Percentiles rank a stretch among this genome's conserved stretches.
Conservation (phyloP, 2,113 vertebrate species). For the Zingel zingel region DNA sequence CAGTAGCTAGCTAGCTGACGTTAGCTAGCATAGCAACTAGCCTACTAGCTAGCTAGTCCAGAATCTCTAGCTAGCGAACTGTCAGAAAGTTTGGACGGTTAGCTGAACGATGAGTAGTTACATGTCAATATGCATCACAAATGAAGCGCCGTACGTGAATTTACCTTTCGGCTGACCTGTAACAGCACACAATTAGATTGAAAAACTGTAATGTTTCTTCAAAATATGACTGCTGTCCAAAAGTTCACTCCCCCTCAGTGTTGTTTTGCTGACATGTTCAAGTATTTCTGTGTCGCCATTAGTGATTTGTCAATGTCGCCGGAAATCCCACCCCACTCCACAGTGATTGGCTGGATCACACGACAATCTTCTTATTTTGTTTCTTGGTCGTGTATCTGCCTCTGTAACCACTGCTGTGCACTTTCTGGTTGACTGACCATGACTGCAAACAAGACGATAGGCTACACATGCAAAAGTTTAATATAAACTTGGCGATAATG, state of each 20-base stretch:
- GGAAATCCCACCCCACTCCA: slow-evolving; percentile 62
- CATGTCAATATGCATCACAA: not conserved
- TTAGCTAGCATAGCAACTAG: slow-evolving; percentile 49
- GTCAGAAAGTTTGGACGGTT: slow-evolving; percentile 62
- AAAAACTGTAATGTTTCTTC: slow-evolving; percentile 67
- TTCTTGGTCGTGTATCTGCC: slow-evolving; percentile 25
- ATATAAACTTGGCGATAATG: not conserved
- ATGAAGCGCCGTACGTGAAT: not conserved
- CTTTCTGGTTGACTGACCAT: not conserved
- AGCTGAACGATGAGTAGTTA: not conserved
- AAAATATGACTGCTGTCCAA: slow-evolving; percentile 91
- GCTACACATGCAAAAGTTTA: not conserved
- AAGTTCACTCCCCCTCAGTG: slow-evolving; percentile 84
- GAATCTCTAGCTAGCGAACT: slow-evolving; percentile 9
- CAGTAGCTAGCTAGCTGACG: slow-evolving; percentile 44
- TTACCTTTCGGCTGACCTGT: slow-evolving; percentile 79
- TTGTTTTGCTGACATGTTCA: slow-evolving; percentile 82
- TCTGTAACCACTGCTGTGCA: slow-evolving; percentile 7
- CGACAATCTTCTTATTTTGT: slow-evolving; percentile 41
- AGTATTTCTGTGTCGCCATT: slow-evolving; percentile 60
- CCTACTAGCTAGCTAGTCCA: slow-evolving; percentile 52
- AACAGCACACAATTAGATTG: slow-evolving; percentile 56
- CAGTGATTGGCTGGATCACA: slow-evolving; percentile 67
- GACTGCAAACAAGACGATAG: not conserved
- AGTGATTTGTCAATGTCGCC: slow-evolving; percentile 79